Evolutionary conservation across 2,113 vertebrate species (phyloP).

Genomic region (Colius striatus): DNA sequence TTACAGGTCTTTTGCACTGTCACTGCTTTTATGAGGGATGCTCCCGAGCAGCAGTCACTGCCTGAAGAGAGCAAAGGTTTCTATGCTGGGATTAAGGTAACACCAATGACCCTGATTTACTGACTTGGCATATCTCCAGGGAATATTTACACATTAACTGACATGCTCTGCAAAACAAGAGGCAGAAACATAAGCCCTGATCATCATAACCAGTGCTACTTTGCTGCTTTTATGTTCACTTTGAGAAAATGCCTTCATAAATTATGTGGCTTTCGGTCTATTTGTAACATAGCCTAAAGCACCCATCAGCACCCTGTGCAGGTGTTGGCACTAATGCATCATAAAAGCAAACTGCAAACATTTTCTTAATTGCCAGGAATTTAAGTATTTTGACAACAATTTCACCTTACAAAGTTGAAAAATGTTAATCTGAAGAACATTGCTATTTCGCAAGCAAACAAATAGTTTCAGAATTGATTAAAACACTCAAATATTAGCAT

Average conservation of each 20-base stretch:
- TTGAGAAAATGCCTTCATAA: constrained; percentile 33
- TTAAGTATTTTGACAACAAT: neutral
- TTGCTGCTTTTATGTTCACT: neutral
- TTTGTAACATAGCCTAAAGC: neutral
- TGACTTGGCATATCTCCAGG: neutral
- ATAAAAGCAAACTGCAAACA: neutral
- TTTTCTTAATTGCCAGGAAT: constrained; percentile 1
- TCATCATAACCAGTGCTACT: constrained; percentile 20
- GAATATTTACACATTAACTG: constrained; percentile 57
- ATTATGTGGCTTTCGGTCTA: neutral
- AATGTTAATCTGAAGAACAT: neutral
- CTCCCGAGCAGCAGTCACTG: constrained; percentile 69
- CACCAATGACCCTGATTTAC: neutral
- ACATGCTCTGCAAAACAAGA: constrained; percentile 17
- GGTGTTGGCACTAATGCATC: neutral
- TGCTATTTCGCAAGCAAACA: constrained; percentile 11
- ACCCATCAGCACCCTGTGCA: neutral
- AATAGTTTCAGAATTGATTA: neutral
- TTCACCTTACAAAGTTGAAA: neutral
- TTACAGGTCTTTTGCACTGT: constrained; percentile 81
- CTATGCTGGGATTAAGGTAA: constrained; percentile 86
- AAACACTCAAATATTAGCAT: neutral
- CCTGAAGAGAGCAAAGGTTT: constrained; percentile 82
- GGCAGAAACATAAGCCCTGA: constrained; percentile 8
- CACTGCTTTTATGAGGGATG: constrained; percentile 72